phyloP scores from a whole-genome alignment of 2,888 invertebrate species.

The Drosophila monieri region DNA sequence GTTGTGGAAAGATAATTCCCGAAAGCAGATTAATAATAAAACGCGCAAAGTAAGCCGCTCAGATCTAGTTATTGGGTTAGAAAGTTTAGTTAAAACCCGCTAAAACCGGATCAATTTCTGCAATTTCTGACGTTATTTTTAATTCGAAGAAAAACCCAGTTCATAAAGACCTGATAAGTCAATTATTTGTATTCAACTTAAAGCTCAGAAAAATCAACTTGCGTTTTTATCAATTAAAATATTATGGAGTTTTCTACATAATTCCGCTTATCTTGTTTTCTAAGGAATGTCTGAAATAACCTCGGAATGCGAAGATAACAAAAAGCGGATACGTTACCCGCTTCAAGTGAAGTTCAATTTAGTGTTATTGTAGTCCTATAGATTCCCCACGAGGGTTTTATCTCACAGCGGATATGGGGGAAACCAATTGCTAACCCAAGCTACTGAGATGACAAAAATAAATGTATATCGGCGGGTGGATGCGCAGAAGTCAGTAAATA shows the following conservation, averaged over 20 bases:
- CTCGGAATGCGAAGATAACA: constrained; percentile 13
- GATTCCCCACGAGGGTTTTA: constrained; percentile 44
- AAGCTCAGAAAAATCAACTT: too few species aligned
- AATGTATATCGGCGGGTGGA: constrained; percentile 51
- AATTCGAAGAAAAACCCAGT: neutral
- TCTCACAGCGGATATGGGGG: constrained; percentile 21
- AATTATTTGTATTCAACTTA: too few species aligned
- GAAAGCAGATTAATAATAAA: constrained; percentile 45
- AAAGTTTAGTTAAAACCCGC: neutral
- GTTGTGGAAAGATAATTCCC: constrained; percentile 26
- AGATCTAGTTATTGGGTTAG: neutral
- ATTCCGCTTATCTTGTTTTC: too few species aligned
- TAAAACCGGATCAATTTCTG: neutral
- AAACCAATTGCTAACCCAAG: constrained; percentile 16
- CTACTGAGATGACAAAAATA: constrained; percentile 32
- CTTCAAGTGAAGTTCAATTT: constrained; percentile 64
- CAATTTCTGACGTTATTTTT: too few species aligned
- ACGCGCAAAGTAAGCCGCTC: constrained; percentile 8
- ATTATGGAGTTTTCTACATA: too few species aligned
- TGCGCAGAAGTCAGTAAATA: constrained; percentile 44
- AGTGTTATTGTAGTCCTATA: constrained; percentile 53
- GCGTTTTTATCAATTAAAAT: neutral
- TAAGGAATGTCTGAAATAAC: constrained; percentile 2
- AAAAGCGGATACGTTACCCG: constrained; percentile 33
- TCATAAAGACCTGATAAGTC: neutral